Evolutionary conservation across 1,140 invertebrate genomes (phyloP), one percentile per base, ranked within the genome.

Genomic region (Heliconius congener): DNA sequence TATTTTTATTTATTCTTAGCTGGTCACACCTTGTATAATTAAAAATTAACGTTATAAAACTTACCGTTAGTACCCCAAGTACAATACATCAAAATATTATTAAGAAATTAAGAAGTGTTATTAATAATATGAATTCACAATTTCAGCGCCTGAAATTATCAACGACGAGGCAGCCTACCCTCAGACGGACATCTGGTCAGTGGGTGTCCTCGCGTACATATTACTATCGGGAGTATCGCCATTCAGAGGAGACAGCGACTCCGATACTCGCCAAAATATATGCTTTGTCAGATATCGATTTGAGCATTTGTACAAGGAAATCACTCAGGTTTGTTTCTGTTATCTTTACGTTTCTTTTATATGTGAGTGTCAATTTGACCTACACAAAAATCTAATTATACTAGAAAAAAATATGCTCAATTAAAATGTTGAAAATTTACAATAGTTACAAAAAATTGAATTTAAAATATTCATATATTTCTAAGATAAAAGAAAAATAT

Each of bases 151-250:
- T 0, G 99, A 99, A 95, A 96, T 99, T 76, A 93, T 99, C 39
- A 96, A 96, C 88, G 98, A 98, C 85, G 97, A 98, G 92, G 96
- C 96, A 19, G 97, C 98, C 8, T 97, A 96, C 88, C 97, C 97
- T 4, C 97, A 99, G 88, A 98, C 98, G 39, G 99, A 99, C 93
- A 97, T 99, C 83, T 99, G 99, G 99, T 97, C 97, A 73, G 95
- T 99, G 34, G 99, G 98, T 34, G 98, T 99, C 8, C 94, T 99
- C 0, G 96, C 98, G 2, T 99, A 99, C 94, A 95, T 99, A n/a
- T 95, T 99, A 90, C 94, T 99, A 50, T 99, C 98, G 18, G 99
- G 99, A 13, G 96, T 96, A 13, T 98, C 99, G 52, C 98, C 99
- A 50, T 99, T 99, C 96, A 95, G 96, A 73, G 98, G 98, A 8